Conservation (phyloP, 2,888 invertebrate genomes). For the Thera britannica region DNA sequence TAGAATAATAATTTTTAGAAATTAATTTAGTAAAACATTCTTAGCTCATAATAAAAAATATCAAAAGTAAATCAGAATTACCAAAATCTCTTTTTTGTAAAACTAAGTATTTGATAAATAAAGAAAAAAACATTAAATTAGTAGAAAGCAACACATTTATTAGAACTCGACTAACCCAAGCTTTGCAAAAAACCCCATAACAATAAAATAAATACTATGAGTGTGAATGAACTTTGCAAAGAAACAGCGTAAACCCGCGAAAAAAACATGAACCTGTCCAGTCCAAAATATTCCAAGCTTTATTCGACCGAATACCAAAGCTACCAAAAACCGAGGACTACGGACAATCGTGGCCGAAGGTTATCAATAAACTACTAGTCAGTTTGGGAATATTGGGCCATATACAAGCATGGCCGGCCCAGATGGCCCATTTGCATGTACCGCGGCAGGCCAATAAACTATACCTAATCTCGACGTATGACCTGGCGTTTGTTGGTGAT, state of each 20-base stretch:
- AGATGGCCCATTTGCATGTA: conserved; percentile 50
- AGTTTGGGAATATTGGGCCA: conserved; percentile 47
- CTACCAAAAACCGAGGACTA: conserved; percentile 5
- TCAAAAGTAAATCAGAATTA: too few species aligned
- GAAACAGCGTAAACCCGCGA: background rate
- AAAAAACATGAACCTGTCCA: background rate
- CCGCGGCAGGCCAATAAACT: conserved; percentile 49
- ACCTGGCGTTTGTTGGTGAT: conserved; percentile 30
- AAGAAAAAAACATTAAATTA: background rate
- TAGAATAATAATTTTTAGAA: too few species aligned
- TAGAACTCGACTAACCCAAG: background rate
- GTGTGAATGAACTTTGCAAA: background rate
- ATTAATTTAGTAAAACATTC: too few species aligned
- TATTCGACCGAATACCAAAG: conserved; percentile 4
- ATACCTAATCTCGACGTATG: conserved; percentile 45
- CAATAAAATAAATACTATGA: background rate
- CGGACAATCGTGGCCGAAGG: conserved; percentile 15
- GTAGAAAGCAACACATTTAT: background rate
- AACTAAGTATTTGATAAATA: too few species aligned
- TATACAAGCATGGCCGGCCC: conserved; percentile 47
- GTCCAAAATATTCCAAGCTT: background rate
- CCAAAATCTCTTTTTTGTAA: too few species aligned
- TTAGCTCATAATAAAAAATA: too few species aligned
- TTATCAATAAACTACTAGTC: conserved; percentile 40
- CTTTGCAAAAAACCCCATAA: background rate